Evolutionary conservation across 2,113 vertebrate genomes (phyloP), one percentile per base, ranked within the genome.

Genomic region (Epinephelus cyanopodus): DNA sequence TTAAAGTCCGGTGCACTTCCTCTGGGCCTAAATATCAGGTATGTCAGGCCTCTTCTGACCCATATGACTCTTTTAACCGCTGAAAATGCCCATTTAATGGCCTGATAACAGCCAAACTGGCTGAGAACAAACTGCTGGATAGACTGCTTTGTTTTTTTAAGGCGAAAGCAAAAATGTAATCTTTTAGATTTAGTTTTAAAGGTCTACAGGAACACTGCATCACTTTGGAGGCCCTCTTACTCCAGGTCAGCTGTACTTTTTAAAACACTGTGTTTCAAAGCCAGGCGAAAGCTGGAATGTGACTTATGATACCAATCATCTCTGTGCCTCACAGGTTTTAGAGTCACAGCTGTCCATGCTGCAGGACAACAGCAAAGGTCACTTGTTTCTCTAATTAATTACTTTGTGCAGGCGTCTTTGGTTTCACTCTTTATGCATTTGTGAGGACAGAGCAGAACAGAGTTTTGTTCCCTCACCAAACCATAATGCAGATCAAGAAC

Each of bases 351-450:
- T 58, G 80, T 83, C 61, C 33, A 80, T 69, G 57, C 73, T 62
- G 87, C 81, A 69, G 79, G 63, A 88, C 87, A 83, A 70, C 62
- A 80, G 87, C 39, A 83, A 92, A 92, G 91, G 92, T 93, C 93
- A 88, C 81, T 84, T 81, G 77, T 86, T 91, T 85, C 81, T 78
- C 70, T 88, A 94, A 92, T 92, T 84, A 92, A 92, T 91, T 66
- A 87, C 84, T 83, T 77, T 75, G 78, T 56, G 71, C 15, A 14
- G 50, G 15, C 76, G 29, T 84, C 81, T 90, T 80, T 81, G 73
- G 69, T 89, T 89, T 77, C 53, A 64, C 52, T 69, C 68, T 82
- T 47, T 14, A 39, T 29, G 19, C 54, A 45, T 83, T 80, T 83
- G 54, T 27, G 69, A 84, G 65, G 80, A 69, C 70, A 86, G 67